Base-by-base conservation (phyloP, 2,113 vertebrate species). In the Salvator merianae region DNA sequence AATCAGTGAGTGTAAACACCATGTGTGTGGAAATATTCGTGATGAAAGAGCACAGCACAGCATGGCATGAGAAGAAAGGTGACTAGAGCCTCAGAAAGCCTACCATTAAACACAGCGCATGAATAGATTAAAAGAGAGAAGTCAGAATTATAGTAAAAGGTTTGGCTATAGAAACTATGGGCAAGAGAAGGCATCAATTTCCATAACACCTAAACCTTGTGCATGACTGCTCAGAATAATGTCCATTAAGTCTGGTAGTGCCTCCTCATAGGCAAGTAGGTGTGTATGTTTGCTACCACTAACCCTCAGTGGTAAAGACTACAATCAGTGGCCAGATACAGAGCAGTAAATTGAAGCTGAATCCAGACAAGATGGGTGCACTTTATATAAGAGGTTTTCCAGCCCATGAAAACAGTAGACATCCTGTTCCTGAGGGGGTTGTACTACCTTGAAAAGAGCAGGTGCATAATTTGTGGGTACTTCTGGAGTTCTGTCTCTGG, bases 1-100 rank as follows among this genome's bases (percentile, higher is more conserved):
- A 63, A 63, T 53, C 38, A 78, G 5, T 30, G 79, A 88, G 80
- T 53, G 63, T 70, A 88, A 84, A 87, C 80, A 89, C 86, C 85
- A 16, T 22, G 82, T 65, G 77, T 2, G 1, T 82, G 43, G 5
- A 5, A 38, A 43, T 50, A 65, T 85, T n/a, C 38, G 55, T 50
- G 55, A 28, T 36, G 26, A 82, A 69, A 30, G 74, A 50, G 30
- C 50, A 83, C 30, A 6, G 81, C 5, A 28, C 77, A 65, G 77
- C 55, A 66, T 50, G 59, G 30, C 13, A 34, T 76, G 38, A 68
- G 71, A 69, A 70, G 82, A 24, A 32, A 43, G 28, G 0, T 0
- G 43, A 86, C 78, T 10, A 28, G 16, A 85, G 71, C 3, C 1
- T 78, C 32, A 77, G 69, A 77, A 14, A 32, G 22, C 1, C 22